phyloP scores from a whole-genome alignment of 1,140 invertebrate species.

The Brachystomella parvula region DNA sequence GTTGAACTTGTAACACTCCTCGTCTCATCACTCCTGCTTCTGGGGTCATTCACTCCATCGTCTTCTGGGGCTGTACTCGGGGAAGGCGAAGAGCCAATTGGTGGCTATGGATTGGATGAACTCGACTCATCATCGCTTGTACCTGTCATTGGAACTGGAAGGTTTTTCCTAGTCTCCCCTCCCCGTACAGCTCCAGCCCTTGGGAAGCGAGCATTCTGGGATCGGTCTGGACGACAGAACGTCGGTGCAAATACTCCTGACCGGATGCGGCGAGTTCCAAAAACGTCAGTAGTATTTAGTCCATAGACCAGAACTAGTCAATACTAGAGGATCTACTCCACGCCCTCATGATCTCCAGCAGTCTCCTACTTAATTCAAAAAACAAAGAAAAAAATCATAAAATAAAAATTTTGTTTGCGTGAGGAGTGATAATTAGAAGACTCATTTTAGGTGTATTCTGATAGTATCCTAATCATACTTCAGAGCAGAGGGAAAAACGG shows the following conservation, averaged over 20 bases:
- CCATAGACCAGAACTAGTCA: neutral
- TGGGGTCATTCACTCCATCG: neutral
- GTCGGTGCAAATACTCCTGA: too few relatives aligned
- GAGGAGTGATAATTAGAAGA: neutral
- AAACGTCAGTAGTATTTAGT: too few relatives aligned
- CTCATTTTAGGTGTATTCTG: too few relatives aligned
- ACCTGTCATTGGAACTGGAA: neutral
- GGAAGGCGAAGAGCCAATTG: neutral
- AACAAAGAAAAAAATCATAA: neutral
- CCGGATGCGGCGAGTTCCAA: too few relatives aligned
- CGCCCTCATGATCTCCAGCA: neutral
- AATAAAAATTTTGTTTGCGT: neutral
- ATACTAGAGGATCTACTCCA: neutral
- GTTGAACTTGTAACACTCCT: neutral
- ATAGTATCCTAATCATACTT: too few relatives aligned
- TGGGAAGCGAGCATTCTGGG: slow-evolving; percentile 21
- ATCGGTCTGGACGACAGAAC: neutral
- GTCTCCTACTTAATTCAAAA: neutral
- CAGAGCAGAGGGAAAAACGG: too few relatives aligned
- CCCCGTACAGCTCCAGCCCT: neutral
- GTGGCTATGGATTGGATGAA: neutral
- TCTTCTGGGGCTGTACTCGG: neutral
- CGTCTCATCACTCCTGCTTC: neutral
- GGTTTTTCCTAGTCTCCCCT: too few relatives aligned
- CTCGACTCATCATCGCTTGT: neutral